Evolutionary conservation across 2,113 vertebrate genomes (phyloP), one percentile per base, ranked within the genome.

Genomic region (Aspiorhynchus laticeps): DNA sequence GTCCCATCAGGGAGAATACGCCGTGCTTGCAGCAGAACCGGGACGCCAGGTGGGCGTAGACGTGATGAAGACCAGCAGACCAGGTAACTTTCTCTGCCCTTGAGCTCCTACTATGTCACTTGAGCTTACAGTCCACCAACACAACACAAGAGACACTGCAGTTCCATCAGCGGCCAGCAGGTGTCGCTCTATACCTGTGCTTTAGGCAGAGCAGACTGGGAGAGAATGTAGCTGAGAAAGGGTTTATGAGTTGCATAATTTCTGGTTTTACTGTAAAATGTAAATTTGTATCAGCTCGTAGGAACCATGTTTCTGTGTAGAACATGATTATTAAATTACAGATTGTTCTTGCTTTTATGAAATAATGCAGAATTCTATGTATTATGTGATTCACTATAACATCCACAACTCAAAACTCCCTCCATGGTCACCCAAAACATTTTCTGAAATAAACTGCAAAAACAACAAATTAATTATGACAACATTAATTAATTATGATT

Each of bases 1-100:
- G 56, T 99, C 98, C 83, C 98, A 99, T 90, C 98, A 99, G 91
- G 98, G 98, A 5, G 97, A 99, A 90, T 99, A 95, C 75, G 95
- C 97, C 0, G 97, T 99, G 74, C 96, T 99, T 26, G 98, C 97
- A 79, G 97, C 97, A 78, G 97, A 99, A 69, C 94, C 93, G 59
- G 95, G 95, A 48, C 73, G 93, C 71, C 97, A 97, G 90, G 97
- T 99, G 81, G 98, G 98, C 28, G 92, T 98, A 88, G 98, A 99
- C 89, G 89, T 99, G 59, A 99, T 98, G 98, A 99, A 98, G 94
- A 98, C 95, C 67, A 88, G 90, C 86, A 95, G 96, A 92, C 97
- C 98, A 96, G 97, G 98, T 56, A 8, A 56, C 19, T 56, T n/a
- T 61, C 56, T 0, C 21, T 61, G 21, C 56, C 7, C 56, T 61